Conservation (phyloP, 1,140 invertebrate genomes). For the Trichonephila clavata region DNA sequence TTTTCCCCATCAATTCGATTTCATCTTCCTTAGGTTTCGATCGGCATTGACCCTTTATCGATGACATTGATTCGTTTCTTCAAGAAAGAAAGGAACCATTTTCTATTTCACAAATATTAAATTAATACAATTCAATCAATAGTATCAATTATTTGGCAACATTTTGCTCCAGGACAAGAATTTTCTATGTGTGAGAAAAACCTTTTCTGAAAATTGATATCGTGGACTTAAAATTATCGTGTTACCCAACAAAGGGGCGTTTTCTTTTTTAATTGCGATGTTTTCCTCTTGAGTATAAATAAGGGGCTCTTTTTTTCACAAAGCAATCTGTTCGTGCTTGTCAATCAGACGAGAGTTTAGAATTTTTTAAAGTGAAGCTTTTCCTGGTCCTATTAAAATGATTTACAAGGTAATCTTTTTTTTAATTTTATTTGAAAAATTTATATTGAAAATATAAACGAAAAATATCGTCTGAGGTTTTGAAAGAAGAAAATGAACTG, state of each 20-base stretch:
- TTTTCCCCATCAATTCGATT: neutral
- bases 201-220: neutral
- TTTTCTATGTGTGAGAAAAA: neutral
- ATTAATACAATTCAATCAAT: neutral
- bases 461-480: neutral
- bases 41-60: conserved; percentile 48
- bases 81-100: neutral
- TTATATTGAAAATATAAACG: neutral
- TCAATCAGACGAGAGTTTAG: conserved; percentile 13
- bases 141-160: neutral
- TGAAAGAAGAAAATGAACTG: neutral
- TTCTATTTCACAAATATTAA: neutral
- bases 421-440: neutral
- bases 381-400: conserved; percentile 33
- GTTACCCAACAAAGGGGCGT: neutral
- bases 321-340: neutral
- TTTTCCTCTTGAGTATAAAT: conserved; percentile 50
- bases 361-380: neutral
- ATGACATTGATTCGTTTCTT: conserved; percentile 36
- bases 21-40: conserved; percentile 4
- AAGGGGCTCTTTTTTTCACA: conserved; percentile 16
- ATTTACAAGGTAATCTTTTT: neutral
- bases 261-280: neutral
- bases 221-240: neutral
- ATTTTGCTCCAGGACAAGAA: neutral